Conservation (phyloP, 2,888 invertebrate species). For the Mythimna pallens region DNA sequence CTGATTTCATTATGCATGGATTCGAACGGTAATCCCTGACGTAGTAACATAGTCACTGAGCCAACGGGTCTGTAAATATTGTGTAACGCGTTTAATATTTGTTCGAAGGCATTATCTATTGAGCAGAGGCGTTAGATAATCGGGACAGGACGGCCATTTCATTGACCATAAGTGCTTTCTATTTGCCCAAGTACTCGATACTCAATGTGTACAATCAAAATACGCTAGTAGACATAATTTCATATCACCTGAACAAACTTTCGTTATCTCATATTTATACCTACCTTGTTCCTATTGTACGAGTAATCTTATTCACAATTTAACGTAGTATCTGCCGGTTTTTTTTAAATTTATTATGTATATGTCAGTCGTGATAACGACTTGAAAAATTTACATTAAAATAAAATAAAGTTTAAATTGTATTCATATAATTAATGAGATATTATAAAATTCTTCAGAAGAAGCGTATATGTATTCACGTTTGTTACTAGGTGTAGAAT, state of each 20-base stretch:
- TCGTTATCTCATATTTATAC: slow-evolving; percentile 45
- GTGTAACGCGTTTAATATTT: slow-evolving; percentile 63
- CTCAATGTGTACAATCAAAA: slow-evolving; percentile 57
- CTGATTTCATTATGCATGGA: slow-evolving; percentile 13
- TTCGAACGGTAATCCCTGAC: slow-evolving; percentile 37
- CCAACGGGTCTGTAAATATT: slow-evolving; percentile 55
- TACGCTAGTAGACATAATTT: slow-evolving; percentile 50
- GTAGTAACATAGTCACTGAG: slow-evolving; percentile 27
- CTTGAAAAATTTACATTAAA: slow-evolving; percentile 65
- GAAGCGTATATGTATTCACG: slow-evolving; percentile 34
- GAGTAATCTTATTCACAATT: slow-evolving; percentile 28
- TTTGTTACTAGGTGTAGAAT: slow-evolving; percentile 40
- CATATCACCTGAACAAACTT: slow-evolving; percentile 69
- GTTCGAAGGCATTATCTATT: slow-evolving; percentile 54
- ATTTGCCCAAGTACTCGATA: slow-evolving; percentile 60
- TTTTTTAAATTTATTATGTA: slow-evolving; percentile 35
- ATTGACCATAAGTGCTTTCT: slow-evolving; percentile 66
- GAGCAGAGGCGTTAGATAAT: slow-evolving; percentile 63
- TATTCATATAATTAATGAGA: slow-evolving; percentile 57
- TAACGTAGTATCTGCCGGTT: neutral
- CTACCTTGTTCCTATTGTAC: slow-evolving; percentile 21
- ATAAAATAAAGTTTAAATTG: slow-evolving; percentile 58
- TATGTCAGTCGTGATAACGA: slow-evolving; percentile 45
- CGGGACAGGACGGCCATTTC: slow-evolving; percentile 53
- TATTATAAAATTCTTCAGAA: slow-evolving; percentile 46